These are phyloP conservation scores for Macrophya annulata DNA, from an alignment of 2,888 invertebrate genomes.

Conservation along the genomic window DNA sequence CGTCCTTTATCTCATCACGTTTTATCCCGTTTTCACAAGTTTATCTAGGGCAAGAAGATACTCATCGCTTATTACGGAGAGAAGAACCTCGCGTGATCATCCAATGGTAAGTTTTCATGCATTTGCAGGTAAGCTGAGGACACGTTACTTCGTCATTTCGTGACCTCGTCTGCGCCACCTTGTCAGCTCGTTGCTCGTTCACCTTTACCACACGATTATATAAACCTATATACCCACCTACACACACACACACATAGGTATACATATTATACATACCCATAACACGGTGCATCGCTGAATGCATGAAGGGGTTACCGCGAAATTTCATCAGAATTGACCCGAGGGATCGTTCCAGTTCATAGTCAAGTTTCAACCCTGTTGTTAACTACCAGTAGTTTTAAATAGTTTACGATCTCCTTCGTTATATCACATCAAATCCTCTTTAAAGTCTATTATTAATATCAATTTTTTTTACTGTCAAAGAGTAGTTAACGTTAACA, in stretches of 20 bases:
- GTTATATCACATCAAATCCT: neutral
- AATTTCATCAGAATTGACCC: constrained; percentile 54
- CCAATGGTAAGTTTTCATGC: constrained; percentile 43
- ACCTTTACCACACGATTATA: constrained; percentile 17
- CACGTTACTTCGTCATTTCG: constrained; percentile 45
- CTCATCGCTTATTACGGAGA: constrained; percentile 40
- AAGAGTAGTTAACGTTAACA: neutral
- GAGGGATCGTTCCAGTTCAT: constrained; percentile 12
- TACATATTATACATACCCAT: neutral
- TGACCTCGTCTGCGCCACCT: constrained; percentile 23
- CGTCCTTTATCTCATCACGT: constrained; percentile 14
- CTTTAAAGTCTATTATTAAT: neutral
- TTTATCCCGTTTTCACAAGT: constrained; percentile 34
- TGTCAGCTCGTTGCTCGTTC: constrained; percentile 39
- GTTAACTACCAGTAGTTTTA: constrained; percentile 33
- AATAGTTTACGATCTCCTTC: constrained; percentile 19
- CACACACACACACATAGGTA: neutral
- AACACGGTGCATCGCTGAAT: constrained; percentile 36
- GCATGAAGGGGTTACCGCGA: constrained; percentile 40
- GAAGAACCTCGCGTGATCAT: constrained; percentile 17
- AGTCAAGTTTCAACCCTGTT: constrained; percentile 35
- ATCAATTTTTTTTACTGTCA: constrained; percentile 16
- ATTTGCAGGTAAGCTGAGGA: constrained; percentile 32
- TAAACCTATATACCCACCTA: neutral
- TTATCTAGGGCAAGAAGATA: constrained; percentile 27